phyloP scores from a whole-genome alignment of 1,140 invertebrate species.

The Penaeus chinensis region DNA sequence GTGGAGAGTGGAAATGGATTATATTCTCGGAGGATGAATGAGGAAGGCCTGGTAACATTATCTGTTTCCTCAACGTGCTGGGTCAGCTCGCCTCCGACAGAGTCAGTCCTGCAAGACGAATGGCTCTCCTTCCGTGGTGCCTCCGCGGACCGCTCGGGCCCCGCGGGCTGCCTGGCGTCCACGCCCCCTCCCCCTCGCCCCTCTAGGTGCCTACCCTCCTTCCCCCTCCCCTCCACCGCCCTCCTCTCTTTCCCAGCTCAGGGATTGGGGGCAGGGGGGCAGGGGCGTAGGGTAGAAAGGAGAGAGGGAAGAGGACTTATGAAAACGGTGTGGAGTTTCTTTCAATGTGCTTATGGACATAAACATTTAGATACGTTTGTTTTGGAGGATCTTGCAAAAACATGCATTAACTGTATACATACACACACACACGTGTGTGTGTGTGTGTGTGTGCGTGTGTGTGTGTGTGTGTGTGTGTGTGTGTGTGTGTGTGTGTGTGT shows the following conservation, averaged over 20 bases:
- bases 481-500: constrained; percentile 39
- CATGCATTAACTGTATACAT: background rate
- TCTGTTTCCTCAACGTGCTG: constrained; percentile 31
- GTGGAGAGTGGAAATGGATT: constrained; percentile 39
- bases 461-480: constrained; percentile 22
- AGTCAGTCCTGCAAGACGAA: constrained; percentile 35
- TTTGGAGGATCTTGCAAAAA: constrained; percentile 6
- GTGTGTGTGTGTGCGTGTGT: constrained; percentile 27
- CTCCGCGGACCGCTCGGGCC: background rate
- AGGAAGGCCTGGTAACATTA: constrained; percentile 34
- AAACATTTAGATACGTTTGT: constrained; percentile 12
- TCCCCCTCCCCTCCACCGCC: background rate
- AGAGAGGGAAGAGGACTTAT: constrained; percentile 7
- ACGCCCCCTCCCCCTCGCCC: background rate
- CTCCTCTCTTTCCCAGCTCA: background rate
- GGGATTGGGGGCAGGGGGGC: constrained; percentile 6
- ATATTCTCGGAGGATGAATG: constrained; percentile 30
- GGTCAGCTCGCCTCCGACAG: constrained; percentile 33
- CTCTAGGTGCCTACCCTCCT: background rate
- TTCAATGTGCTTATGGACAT: background rate
- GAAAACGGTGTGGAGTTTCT: background rate
- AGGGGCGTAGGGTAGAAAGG: background rate
- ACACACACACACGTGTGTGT: background rate
- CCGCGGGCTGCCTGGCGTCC: too few species aligned
- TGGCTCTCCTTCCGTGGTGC: constrained; percentile 29